phyloP scores from a whole-genome alignment of 2,113 vertebrate genomes.

The Rhodinocichla rosea region DNA sequence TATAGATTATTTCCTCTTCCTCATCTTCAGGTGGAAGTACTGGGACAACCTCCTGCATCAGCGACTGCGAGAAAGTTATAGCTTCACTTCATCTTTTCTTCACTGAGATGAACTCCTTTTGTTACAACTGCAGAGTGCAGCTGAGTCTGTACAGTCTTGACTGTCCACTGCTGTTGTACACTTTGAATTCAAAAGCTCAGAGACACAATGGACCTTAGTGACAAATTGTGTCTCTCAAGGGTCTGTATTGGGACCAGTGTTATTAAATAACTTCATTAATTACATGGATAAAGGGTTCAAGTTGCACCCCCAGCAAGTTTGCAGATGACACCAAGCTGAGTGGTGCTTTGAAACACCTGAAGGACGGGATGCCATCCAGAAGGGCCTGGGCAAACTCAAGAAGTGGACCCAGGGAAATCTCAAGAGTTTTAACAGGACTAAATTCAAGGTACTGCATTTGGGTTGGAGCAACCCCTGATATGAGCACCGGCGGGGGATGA shows the following conservation, averaged over 20 bases:
- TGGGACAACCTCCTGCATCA: not conserved
- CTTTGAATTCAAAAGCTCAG: not conserved
- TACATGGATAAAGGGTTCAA: not conserved
- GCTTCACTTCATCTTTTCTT: not conserved
- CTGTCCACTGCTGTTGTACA: not conserved
- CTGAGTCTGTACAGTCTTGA: not conserved
- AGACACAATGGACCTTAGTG: not conserved
- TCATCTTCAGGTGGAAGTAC: not conserved
- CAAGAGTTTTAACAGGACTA: not conserved
- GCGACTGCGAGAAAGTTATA: accelerated
- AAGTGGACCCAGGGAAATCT: not conserved
- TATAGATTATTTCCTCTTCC: not conserved
- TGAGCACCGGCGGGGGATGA: not conserved
- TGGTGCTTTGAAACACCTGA: not conserved
- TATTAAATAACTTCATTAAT: not conserved
- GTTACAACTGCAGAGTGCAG: not conserved
- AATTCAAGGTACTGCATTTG: not conserved
- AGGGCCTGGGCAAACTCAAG: not conserved
- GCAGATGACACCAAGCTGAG: not conserved
- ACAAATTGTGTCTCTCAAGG: not conserved
- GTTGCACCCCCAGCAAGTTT: not conserved
- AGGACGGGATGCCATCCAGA: not conserved
- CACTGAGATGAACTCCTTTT: not conserved
- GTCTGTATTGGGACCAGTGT: not conserved
- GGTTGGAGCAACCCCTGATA: accelerated